A percentile compares a stretch with the other conserved stretches of the same genome.
These are phyloP conservation scores for Drosophila infuscata DNA, from an alignment of 2,888 invertebrate species.

Conservation along the genomic window DNA sequence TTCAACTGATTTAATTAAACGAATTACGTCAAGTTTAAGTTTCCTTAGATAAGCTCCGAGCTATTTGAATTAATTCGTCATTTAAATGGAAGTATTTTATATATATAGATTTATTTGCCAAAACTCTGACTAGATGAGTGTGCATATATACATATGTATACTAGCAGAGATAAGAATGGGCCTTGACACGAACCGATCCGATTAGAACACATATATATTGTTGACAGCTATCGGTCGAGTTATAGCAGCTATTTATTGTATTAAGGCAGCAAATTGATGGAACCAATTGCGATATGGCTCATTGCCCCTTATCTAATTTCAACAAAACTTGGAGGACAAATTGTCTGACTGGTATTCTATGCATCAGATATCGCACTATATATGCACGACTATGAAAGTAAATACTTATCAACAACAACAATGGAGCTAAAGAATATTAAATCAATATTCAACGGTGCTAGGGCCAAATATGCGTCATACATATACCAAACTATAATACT, in stretches of 20 bases:
- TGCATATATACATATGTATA: too few species aligned
- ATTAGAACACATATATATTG: conserved; percentile 9
- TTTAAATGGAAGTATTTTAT: background rate
- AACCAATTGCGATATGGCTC: conserved; percentile 23
- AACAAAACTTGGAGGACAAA: conserved; percentile 62
- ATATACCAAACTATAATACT: conserved; percentile 6
- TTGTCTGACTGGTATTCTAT: conserved; percentile 59
- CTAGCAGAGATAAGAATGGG: background rate
- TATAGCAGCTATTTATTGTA: conserved; percentile 7
- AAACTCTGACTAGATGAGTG: background rate
- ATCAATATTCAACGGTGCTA: conserved; percentile 78
- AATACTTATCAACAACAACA: conserved; percentile 40
- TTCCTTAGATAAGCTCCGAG: background rate
- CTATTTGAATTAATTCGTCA: background rate
- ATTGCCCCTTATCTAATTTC: conserved; percentile 48
- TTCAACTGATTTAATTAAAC: background rate
- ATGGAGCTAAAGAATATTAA: conserved; percentile 65
- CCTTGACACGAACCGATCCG: conserved; percentile 16
- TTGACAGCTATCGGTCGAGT: conserved; percentile 19
- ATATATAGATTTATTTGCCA: background rate
- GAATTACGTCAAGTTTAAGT: background rate
- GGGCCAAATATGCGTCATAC: conserved; percentile 72
- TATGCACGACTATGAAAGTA: conserved; percentile 17
- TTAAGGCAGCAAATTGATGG: conserved; percentile 31
- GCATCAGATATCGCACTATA: conserved; percentile 2